These are phyloP conservation scores for Holacanthus passer DNA, from an alignment of 2,113 vertebrate genomes.

Conservation along the genomic window DNA sequence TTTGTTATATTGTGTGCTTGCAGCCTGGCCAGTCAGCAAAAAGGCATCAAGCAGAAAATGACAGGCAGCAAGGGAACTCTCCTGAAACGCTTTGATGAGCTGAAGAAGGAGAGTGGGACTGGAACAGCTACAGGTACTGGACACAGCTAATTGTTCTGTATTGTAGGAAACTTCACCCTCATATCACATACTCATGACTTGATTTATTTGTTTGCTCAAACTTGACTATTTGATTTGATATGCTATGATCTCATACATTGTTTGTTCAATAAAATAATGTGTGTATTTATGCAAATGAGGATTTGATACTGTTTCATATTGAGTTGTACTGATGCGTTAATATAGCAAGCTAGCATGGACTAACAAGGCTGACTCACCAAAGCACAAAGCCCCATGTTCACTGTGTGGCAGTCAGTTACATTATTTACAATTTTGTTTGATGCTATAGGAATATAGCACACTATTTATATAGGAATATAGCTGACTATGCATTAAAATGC, in stretches of 20 bases:
- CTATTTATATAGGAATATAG: no score
- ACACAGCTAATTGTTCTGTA: background rate
- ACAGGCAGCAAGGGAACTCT: conserved; percentile 82
- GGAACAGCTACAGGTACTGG: conserved; percentile 78
- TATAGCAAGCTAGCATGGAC: no score
- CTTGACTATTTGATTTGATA: background rate
- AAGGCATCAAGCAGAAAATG: conserved; percentile 87
- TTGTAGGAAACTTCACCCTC: no score
- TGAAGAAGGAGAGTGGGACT: conserved; percentile 86
- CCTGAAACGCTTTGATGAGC: conserved; percentile 84
- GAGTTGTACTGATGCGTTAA: no score
- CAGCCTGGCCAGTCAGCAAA: conserved; percentile 88
- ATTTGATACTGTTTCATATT: no score
- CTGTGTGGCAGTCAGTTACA: background rate
- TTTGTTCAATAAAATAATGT: no score
- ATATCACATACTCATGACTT: background rate
- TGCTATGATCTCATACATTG: background rate
- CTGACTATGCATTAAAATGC: no score
- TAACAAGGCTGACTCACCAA: no score
- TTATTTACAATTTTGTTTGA: background rate
- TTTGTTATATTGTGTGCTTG: background rate
- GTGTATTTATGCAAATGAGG: no score
- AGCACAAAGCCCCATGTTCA: background rate
- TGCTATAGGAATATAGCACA: no score
- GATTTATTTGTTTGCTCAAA: background rate